Percentiles rank a stretch among this genome's conserved stretches.
Conservation (phyloP, 2,888 invertebrate species). For the Xanthorhoe designata region DNA sequence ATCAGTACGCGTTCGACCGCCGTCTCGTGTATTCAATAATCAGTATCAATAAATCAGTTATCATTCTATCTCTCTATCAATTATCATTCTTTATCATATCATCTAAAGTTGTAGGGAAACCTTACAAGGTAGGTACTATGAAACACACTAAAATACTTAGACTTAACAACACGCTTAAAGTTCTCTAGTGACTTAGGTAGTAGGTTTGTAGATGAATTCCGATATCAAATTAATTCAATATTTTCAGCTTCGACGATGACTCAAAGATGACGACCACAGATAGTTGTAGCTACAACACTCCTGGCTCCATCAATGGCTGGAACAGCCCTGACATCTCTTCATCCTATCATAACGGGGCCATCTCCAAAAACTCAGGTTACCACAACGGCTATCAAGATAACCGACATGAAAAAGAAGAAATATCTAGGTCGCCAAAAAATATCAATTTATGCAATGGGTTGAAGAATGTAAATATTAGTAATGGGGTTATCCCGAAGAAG, state of each 20-base stretch:
- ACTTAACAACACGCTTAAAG: no score
- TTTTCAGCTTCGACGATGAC: conserved; percentile 79
- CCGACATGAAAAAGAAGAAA: conserved; percentile 57
- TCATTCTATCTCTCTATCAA: no score
- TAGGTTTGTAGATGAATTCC: no score
- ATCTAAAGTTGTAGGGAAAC: no score
- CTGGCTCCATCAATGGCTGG: conserved; percentile 86
- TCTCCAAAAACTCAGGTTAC: conserved; percentile 71
- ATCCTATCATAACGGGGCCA: conserved; percentile 77
- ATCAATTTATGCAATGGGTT: conserved; percentile 76
- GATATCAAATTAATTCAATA: background rate
- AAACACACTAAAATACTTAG: no score
- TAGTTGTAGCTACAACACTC: conserved; percentile 83
- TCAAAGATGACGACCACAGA: conserved; percentile 87
- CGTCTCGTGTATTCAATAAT: no score
- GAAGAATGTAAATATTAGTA: conserved; percentile 77
- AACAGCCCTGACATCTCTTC: conserved; percentile 78
- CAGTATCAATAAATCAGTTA: no score
- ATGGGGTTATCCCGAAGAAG: conserved; percentile 75
- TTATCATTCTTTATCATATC: no score
- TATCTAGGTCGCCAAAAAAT: conserved; percentile 70
- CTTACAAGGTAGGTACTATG: no score
- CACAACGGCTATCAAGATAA: conserved; percentile 73
- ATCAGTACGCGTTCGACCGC: no score
- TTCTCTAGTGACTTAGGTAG: no score